Evolutionary conservation across 1,140 invertebrate species (phyloP).

Genomic region (Limonius californicus): DNA sequence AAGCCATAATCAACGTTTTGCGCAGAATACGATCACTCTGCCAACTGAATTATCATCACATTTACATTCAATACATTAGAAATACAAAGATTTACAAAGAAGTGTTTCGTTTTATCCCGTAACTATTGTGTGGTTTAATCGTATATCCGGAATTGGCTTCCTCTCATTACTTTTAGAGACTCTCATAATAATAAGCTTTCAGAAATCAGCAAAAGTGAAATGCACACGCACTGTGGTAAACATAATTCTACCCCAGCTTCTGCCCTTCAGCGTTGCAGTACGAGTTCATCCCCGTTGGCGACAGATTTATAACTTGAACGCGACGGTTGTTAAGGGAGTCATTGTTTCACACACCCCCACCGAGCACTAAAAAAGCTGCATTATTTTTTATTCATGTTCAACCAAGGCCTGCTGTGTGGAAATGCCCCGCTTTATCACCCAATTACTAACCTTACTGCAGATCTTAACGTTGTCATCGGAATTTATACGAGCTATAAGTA

Average conservation of each 20-base stretch:
- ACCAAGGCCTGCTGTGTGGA: neutral
- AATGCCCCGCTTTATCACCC: neutral
- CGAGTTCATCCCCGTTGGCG: neutral
- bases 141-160: no score
- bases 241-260: neutral
- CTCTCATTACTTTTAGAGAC: no score
- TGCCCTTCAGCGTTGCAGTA: slow-evolving; percentile 1
- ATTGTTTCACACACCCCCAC: slow-evolving; percentile 12
- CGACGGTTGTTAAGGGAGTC: slow-evolving; percentile 10
- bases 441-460: neutral
- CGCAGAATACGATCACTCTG: no score
- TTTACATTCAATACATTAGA: no score
- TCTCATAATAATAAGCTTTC: no score
- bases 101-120: no score
- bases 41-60: no score
- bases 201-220: no score
- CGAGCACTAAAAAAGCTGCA: slow-evolving; percentile 8
- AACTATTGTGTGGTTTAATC: no score
- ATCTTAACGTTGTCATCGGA: neutral
- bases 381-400: slow-evolving; percentile 7
- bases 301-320: slow-evolving; percentile 13
- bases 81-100: no score
- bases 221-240: slow-evolving; percentile 2
- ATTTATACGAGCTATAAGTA: neutral
- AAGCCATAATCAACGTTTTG: no score